phyloP scores from a whole-genome alignment of 53 echinoderm and acorn worm genomes.

The Patiria pectinifera region DNA sequence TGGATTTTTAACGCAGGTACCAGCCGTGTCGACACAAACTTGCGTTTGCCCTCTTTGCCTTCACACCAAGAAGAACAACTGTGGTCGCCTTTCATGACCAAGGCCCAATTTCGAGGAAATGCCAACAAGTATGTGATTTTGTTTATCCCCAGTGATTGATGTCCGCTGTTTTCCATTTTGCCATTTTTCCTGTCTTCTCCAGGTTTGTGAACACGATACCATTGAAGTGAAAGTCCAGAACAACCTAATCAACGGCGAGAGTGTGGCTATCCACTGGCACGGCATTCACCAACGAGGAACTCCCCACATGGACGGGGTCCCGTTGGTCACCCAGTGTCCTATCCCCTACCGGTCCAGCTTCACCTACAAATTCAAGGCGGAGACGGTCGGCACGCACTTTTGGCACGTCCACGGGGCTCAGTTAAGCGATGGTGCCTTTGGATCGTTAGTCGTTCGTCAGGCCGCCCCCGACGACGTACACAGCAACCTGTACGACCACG shows the following conservation, averaged over 20 bases:
- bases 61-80: too few species aligned
- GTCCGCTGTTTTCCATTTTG: not conserved
- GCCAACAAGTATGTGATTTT: not conserved
- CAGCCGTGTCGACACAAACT: too few species aligned
- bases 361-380: conserved; percentile 77
- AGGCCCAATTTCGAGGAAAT: too few species aligned
- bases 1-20: too few species aligned
- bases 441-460: conserved; percentile 81
- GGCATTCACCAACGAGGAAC: conserved; percentile 77
- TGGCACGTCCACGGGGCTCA: conserved; percentile 87
- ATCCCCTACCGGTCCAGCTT: conserved; percentile 70
- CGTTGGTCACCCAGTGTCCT: conserved; percentile 86
- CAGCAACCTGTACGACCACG: conserved; percentile 72
- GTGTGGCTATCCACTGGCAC: conserved; percentile 90
- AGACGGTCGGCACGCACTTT: conserved; percentile 76
- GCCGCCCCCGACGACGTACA: conserved; percentile 55
- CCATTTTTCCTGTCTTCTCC: not conserved
- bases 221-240: conserved; percentile 83
- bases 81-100: too few species aligned
- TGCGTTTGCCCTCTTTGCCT: too few species aligned
- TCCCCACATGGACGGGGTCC: conserved; percentile 87
- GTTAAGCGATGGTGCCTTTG: conserved; percentile 71
- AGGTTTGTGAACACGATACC: conserved; percentile 92
- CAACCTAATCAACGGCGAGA: conserved; percentile 69
- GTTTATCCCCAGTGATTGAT: not conserved